A percentile compares a stretch with the other conserved stretches of the same genome.
Conservation (phyloP, 2,113 vertebrate species). For the Hymenochirus boettgeri region DNA sequence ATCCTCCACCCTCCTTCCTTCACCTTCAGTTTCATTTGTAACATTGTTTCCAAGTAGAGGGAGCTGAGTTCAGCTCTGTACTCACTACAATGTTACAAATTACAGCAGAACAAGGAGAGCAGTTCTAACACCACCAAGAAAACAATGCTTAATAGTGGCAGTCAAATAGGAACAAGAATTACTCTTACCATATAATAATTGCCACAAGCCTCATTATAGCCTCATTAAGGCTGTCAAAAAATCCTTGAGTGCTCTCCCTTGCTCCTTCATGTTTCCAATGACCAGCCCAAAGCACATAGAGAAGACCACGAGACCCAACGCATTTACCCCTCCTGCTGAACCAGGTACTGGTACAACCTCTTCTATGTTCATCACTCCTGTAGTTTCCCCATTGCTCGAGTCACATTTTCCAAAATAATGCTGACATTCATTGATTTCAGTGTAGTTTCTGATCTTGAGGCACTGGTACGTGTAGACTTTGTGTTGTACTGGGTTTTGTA, state of each 20-base stretch:
- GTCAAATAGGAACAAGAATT: too few relatives aligned
- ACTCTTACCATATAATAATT: constrained; percentile 92
- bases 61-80: too few relatives aligned
- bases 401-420: constrained; percentile 65
- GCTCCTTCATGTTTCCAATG: constrained; percentile 92
- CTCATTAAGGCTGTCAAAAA: constrained; percentile 94
- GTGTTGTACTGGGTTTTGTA: constrained; percentile 87
- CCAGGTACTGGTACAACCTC: constrained; percentile 79
- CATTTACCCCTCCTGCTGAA: constrained; percentile 85
- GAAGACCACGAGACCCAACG: constrained; percentile 91
- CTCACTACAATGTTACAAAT: too few relatives aligned
- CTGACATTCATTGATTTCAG: constrained; percentile 67
- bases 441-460: constrained; percentile 47
- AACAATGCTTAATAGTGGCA: too few relatives aligned
- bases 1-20: too few relatives aligned
- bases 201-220: constrained; percentile 95
- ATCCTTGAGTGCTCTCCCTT: constrained; percentile 82
- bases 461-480: constrained; percentile 47
- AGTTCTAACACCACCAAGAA: too few relatives aligned
- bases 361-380: constrained; percentile 76
- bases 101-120: too few relatives aligned
- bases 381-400: constrained; percentile 60
- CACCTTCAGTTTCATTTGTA: too few relatives aligned
- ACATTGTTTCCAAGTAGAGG: too few relatives aligned
- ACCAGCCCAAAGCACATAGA: constrained; percentile 92